Conservation (phyloP, 1,140 invertebrate species). For the Acromyrmex charruanus region DNA sequence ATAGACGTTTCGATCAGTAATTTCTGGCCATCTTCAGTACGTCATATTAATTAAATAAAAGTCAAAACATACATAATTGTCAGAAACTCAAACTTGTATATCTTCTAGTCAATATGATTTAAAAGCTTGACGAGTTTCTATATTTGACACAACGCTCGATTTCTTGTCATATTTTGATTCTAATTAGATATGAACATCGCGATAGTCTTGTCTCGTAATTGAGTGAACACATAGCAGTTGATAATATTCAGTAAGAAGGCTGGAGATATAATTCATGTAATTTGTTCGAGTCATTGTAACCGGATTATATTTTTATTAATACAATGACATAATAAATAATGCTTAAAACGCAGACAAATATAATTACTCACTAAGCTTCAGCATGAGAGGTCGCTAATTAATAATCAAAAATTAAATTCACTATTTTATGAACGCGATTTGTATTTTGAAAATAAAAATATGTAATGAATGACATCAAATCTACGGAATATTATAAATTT, state of each 20-base stretch:
- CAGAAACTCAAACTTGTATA: no score
- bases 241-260: constrained; percentile 32
- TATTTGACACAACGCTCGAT: no score
- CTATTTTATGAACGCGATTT: constrained; percentile 25
- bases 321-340: constrained; percentile 45
- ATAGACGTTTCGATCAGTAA: no score
- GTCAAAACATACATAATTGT: no score
- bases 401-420: constrained; percentile 38
- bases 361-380: constrained; percentile 55
- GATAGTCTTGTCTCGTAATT: no score
- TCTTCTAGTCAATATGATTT: no score
- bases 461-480: not conserved
- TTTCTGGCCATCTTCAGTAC: no score
- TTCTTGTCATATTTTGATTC: no score
- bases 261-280: not conserved
- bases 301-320: constrained; percentile 59
- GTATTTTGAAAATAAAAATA: not conserved
- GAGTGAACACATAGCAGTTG: no score
- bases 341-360: constrained; percentile 27
- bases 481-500: not conserved
- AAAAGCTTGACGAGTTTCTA: no score
- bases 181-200: no score
- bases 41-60: no score
- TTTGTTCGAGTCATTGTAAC: constrained; percentile 32
- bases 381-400: constrained; percentile 9